Conservation (phyloP, 2,113 vertebrate species). For the Gopherus flavomarginatus region DNA sequence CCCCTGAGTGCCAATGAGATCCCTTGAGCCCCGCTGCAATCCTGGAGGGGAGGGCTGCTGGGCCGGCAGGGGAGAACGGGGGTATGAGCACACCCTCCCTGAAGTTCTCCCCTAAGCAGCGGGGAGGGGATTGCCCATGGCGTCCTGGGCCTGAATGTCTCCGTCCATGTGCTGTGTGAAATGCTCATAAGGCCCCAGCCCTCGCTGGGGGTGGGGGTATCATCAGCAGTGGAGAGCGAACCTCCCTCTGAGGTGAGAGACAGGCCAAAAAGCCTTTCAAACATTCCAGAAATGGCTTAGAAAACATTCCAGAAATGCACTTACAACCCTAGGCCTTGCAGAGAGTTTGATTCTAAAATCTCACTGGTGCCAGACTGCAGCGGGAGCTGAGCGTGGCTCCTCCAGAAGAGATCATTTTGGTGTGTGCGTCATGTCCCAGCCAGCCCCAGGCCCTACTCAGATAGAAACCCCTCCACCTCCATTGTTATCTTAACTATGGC, state of each 20-base stretch:
- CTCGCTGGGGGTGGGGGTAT: no score
- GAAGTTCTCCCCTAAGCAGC: no score
- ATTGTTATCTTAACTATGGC: neutral
- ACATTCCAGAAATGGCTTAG: neutral
- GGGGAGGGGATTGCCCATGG: no score
- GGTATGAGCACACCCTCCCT: no score
- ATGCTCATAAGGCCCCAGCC: no score
- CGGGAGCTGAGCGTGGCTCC: neutral
- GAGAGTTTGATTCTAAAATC: rapidly evolving
- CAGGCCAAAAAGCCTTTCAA: rapidly evolving
- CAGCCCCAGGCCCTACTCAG: neutral
- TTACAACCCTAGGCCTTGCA: neutral
- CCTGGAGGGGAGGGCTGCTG: neutral
- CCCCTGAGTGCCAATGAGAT: no score
- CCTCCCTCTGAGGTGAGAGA: neutral
- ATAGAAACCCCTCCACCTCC: neutral
- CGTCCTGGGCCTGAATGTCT: no score
- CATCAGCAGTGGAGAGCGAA: no score
- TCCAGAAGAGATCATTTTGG: neutral
- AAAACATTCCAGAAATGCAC: conserved; percentile 62
- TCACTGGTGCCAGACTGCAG: rapidly evolving
- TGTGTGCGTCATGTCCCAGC: neutral
- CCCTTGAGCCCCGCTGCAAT: neutral
- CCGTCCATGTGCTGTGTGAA: no score
- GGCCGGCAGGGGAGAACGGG: no score